Conservation (phyloP, 2,113 vertebrate genomes). For the Himantopus leucocephalus region DNA sequence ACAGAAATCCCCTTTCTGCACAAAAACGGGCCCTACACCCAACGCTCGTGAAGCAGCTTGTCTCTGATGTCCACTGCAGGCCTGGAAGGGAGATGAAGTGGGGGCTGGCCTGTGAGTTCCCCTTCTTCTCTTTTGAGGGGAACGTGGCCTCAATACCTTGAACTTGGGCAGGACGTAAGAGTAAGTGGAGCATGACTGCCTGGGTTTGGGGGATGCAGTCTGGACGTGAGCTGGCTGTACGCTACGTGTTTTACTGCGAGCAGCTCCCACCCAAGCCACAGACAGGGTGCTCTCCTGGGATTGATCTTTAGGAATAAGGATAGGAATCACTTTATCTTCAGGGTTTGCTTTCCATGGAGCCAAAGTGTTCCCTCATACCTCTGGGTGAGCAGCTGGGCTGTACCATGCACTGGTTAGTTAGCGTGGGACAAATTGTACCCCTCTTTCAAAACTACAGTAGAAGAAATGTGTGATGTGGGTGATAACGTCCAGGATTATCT, state of each 20-base stretch:
- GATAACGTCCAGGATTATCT: background rate
- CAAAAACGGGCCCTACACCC: too few relatives aligned
- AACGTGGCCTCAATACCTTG: background rate
- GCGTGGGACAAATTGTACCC: background rate
- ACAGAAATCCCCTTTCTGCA: background rate
- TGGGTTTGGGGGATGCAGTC: background rate
- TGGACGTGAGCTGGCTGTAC: background rate
- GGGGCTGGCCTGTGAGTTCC: background rate
- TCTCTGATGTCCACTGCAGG: background rate
- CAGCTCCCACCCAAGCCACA: fast-evolving
- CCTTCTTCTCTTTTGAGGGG: background rate
- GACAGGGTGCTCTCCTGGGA: background rate
- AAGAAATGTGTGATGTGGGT: background rate
- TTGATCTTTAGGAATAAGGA: background rate
- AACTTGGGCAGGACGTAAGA: background rate
- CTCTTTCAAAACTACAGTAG: background rate
- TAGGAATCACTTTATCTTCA: background rate
- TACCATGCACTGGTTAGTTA: background rate
- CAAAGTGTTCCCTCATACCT: background rate
- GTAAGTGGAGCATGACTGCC: too few relatives aligned
- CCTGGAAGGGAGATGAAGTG: background rate
- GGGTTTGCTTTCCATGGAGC: background rate
- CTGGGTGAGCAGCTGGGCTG: background rate
- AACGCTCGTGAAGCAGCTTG: fast-evolving
- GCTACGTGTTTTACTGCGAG: fast-evolving